Base-by-base conservation (phyloP, 2,113 vertebrate species). In the Lycaon pictus region DNA sequence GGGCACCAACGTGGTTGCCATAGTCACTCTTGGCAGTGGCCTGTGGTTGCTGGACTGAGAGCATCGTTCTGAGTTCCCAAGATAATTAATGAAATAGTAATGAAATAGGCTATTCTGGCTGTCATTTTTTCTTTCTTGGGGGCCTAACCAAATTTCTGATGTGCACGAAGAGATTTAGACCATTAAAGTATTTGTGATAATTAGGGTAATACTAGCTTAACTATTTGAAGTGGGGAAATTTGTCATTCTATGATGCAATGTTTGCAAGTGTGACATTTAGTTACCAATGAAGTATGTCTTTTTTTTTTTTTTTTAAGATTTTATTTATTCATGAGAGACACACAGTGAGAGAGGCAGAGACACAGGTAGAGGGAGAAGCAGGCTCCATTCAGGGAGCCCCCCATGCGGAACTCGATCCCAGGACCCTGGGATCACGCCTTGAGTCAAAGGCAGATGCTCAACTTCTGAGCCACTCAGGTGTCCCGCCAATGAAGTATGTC, bases 1-100 rank as follows among this genome's bases (percentile, higher is more conserved):
- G 81, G 81, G 56, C 80, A 96, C 89, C 82, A 51, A 77, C 17
- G 4, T 69, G 58, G 87, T 97, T 98, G 96, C 90, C 95, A 95
- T 88, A 96, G 96, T 85, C 93, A 96, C 93, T 76, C 51, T 67
- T 53, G 8, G 20, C 72, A 23, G 79, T 95, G 74, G 55, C 27
- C 94, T 94, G 16, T 85, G 81, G 55, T 63, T 93, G 51, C 37
- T 84, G 55, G 71, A 48, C n/a, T 71, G 55, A 88, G 72, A 77
- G 13, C 27, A 25, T 11, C 69, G 11, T 92, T 69, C 65, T 35
- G 19, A 20, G 29, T 76, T 88, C 17, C 71, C 51, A 43, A 88
- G 81, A 72, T 86, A 88, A 89, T 90, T 67, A 95, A 56, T 48
- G 58, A 95, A 88, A 29, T 48, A 72, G 48, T 67, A 84, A 63